Evolutionary conservation across 2,113 vertebrate genomes (phyloP).

Genomic region (Gallinago media): DNA sequence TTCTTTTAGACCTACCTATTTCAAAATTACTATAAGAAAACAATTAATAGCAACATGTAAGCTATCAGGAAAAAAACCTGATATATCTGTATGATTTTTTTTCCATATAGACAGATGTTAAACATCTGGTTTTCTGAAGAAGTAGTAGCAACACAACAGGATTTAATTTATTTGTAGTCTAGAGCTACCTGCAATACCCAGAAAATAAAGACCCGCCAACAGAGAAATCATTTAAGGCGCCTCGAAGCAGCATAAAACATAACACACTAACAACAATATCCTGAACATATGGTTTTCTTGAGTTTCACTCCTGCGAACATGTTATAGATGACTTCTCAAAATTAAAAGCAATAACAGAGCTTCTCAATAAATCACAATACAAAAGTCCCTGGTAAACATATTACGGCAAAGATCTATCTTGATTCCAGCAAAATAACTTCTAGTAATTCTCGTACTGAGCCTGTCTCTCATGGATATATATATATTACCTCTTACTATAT

Average conservation of each 20-base stretch:
- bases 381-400: not conserved
- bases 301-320: not conserved
- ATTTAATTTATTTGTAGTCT: conserved; percentile 9
- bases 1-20: not conserved
- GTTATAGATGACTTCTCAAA: conserved; percentile 48
- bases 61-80: not conserved
- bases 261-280: conserved; percentile 9
- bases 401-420: conserved; percentile 41
- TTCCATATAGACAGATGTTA: not conserved
- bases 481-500: not conserved
- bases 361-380: conserved; percentile 35
- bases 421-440: conserved; percentile 22
- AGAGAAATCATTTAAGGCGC: not conserved
- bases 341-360: conserved; percentile 50
- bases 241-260: not conserved
- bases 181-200: conserved; percentile 10
- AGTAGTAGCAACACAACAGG: not conserved
- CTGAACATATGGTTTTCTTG: conserved; percentile 33
- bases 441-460: not conserved
- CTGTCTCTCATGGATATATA: not conserved
- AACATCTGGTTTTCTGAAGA: conserved; percentile 20
- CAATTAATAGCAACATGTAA: not conserved
- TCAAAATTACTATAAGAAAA: not conserved
- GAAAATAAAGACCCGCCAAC: not conserved
- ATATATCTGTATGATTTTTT: not conserved